phyloP scores from a whole-genome alignment of 2,113 vertebrate species.

The Corythaeola cristata region DNA sequence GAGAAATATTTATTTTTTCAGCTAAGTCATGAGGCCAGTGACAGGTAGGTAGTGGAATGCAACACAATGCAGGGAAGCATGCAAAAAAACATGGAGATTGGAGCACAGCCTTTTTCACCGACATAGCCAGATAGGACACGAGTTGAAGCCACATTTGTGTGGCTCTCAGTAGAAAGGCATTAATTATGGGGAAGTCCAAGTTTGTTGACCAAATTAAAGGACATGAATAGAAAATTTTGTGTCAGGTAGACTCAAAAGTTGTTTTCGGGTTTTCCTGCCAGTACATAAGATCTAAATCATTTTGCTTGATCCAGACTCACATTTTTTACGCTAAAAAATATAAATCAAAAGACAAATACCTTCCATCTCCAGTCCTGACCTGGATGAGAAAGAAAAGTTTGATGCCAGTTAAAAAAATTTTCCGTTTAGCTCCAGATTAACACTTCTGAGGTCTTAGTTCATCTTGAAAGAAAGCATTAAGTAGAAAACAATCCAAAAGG shows the following conservation, averaged over 20 bases:
- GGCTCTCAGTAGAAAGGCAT: background rate
- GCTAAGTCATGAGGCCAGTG: constrained; percentile 18
- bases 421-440: background rate
- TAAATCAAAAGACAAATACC: background rate
- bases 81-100: background rate
- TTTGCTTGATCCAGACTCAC: background rate
- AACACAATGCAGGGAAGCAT: background rate
- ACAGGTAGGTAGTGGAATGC: constrained; percentile 30
- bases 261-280: background rate
- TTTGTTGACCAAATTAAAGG: background rate
- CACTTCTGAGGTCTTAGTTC: background rate
- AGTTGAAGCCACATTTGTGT: background rate
- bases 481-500: background rate
- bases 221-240: background rate
- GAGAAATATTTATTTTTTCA: constrained; percentile 49
- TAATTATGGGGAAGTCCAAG: background rate
- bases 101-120: background rate
- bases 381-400: background rate
- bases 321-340: background rate
- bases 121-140: background rate
- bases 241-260: background rate
- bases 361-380: background rate
- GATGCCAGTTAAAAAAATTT: background rate
- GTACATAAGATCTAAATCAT: background rate
- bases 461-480: background rate